Evolutionary conservation across 2,888 invertebrate species (phyloP).

Genomic region (Trypoxylon attenuatum): DNA sequence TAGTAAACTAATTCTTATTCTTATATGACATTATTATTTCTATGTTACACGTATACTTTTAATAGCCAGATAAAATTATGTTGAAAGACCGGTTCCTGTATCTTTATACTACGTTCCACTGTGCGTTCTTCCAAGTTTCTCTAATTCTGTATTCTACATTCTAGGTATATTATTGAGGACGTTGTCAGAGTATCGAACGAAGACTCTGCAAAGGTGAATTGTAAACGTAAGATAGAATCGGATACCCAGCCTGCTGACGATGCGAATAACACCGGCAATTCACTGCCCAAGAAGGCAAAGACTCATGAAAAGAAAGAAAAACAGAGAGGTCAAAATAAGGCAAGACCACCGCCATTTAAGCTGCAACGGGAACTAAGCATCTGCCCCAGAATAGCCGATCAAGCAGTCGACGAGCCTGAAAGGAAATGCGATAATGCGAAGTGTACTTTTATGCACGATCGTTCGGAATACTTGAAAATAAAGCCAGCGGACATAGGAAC

Average conservation of each 20-base stretch:
- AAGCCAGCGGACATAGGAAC: constrained; percentile 83
- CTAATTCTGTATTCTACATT: not conserved
- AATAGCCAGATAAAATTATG: too few relatives aligned
- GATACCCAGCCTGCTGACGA: too few relatives aligned
- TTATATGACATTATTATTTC: not conserved
- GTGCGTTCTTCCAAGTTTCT: too few relatives aligned
- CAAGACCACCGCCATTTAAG: constrained; percentile 83
- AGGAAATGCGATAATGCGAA: constrained; percentile 78
- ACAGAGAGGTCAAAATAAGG: constrained; percentile 85
- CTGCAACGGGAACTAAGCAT: constrained; percentile 79
- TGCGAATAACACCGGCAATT: constrained; percentile 20
- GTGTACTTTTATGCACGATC: constrained; percentile 87
- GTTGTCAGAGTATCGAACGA: constrained; percentile 72
- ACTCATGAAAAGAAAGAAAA: constrained; percentile 73
- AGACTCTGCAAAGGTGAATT: constrained; percentile 73
- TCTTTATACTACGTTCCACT: too few relatives aligned
- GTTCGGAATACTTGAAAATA: constrained; percentile 82
- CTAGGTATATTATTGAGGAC: constrained; percentile 75
- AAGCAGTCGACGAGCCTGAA: constrained; percentile 73
- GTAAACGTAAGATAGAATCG: constrained; percentile 64
- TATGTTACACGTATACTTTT: too few relatives aligned
- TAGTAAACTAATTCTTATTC: not conserved
- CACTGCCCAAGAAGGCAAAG: constrained; percentile 66
- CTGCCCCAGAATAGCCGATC: constrained; percentile 81
- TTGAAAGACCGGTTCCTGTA: too few relatives aligned